Evolutionary conservation across 2,113 vertebrate genomes (phyloP).

Genomic region (Aldabrachelys gigantea): DNA sequence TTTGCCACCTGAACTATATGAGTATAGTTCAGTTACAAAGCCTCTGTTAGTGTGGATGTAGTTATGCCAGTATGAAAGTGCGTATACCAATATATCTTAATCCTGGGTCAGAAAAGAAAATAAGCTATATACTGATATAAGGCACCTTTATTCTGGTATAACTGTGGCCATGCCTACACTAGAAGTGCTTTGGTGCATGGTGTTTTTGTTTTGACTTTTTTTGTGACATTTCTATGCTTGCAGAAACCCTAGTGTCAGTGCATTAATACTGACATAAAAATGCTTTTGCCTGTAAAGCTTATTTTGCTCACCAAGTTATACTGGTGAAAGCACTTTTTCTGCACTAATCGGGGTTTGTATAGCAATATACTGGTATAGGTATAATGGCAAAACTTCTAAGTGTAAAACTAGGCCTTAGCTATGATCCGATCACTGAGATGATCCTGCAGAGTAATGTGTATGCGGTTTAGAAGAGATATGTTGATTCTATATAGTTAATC

Average conservation of each 20-base stretch:
- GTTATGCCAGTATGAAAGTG: not conserved
- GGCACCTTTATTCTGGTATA: not conserved
- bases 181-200: not conserved
- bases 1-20: not conserved
- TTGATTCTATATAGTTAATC: not conserved
- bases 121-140: not conserved
- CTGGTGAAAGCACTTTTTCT: not conserved
- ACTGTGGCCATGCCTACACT: not conserved
- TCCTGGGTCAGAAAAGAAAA: not conserved
- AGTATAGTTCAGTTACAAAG: not conserved
- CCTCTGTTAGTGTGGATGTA: not conserved
- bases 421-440: rapidly evolving
- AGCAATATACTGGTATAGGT: not conserved
- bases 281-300: not conserved
- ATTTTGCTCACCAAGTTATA: not conserved
- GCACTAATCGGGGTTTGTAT: not conserved
- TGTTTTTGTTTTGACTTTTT: not conserved
- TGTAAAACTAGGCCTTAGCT: not conserved
- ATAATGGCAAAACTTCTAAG: not conserved
- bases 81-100: not conserved
- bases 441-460: not conserved
- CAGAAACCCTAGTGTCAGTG: not conserved
- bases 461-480: not conserved
- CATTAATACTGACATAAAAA: not conserved
- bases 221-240: not conserved